Conservation (phyloP, 1,140 invertebrate species). For the Aphis gossypii region DNA sequence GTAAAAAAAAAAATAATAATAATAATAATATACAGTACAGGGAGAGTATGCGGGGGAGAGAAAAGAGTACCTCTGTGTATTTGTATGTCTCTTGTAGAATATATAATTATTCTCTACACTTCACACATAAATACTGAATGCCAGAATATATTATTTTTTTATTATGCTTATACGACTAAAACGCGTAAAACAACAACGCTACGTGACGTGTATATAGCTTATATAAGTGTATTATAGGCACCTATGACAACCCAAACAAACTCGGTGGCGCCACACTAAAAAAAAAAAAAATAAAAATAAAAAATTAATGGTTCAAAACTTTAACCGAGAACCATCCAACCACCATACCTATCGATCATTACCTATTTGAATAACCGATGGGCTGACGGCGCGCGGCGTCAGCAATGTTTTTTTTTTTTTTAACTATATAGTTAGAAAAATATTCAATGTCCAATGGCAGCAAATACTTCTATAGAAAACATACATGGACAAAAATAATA, state of each 20-base stretch:
- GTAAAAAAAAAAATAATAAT: background rate
- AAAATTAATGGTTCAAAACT: background rate
- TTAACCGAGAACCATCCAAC: background rate
- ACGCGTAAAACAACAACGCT: background rate
- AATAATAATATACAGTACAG: background rate
- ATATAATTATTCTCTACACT: slow-evolving; percentile 7
- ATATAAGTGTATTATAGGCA: background rate
- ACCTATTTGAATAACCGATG: background rate
- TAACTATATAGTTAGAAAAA: background rate
- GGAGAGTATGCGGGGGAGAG: background rate
- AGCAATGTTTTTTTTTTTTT: background rate
- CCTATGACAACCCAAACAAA: background rate
- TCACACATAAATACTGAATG: slow-evolving; percentile 5
- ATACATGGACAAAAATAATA: no score
- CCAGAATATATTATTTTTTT: background rate
- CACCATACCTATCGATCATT: background rate
- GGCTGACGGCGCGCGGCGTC: no score
- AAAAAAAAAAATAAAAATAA: background rate
- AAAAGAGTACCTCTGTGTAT: background rate
- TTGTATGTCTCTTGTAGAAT: background rate
- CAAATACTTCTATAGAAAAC: background rate
- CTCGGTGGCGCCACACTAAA: background rate
- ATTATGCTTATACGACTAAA: background rate
- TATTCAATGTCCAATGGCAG: no score
- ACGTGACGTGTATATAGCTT: background rate